A percentile compares a stretch with the other conserved stretches of the same genome.
phyloP scores from a whole-genome alignment of 2,113 vertebrate genomes.

The Regulus satrapa region DNA sequence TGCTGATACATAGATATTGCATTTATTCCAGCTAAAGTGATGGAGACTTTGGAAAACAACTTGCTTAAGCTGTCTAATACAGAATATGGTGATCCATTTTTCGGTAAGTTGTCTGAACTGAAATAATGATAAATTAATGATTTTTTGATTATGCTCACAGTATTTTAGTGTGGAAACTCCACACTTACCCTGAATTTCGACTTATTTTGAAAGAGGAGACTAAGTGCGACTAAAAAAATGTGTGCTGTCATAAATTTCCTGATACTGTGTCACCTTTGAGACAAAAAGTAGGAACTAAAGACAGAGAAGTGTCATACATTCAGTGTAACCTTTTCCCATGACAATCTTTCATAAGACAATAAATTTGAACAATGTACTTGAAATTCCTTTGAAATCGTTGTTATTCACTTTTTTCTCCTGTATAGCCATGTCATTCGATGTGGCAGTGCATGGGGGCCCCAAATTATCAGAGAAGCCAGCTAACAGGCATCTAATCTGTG shows the following conservation, averaged over 20 bases:
- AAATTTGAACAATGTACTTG: neutral
- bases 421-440: neutral
- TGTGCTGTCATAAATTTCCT: neutral
- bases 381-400: neutral
- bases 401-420: neutral
- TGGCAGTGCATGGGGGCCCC: no score
- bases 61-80: slow-evolving; percentile 72
- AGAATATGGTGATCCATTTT: slow-evolving; percentile 69
- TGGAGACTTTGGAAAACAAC: slow-evolving; percentile 69
- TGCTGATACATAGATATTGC: neutral
- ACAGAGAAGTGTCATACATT: neutral
- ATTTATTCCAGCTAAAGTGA: slow-evolving; percentile 59
- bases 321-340: neutral
- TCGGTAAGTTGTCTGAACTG: slow-evolving; percentile 66
- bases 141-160: neutral
- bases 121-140: neutral
- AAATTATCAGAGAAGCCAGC: no score
- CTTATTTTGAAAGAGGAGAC: neutral
- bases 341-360: neutral
- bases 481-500: no score
- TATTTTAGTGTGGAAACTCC: neutral
- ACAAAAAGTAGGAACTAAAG: neutral
- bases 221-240: neutral
- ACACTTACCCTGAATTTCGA: neutral
- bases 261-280: neutral